These are phyloP conservation scores for Pseudanteris insignis DNA, from an alignment of 2,888 invertebrate genomes.

Conservation along the genomic window DNA sequence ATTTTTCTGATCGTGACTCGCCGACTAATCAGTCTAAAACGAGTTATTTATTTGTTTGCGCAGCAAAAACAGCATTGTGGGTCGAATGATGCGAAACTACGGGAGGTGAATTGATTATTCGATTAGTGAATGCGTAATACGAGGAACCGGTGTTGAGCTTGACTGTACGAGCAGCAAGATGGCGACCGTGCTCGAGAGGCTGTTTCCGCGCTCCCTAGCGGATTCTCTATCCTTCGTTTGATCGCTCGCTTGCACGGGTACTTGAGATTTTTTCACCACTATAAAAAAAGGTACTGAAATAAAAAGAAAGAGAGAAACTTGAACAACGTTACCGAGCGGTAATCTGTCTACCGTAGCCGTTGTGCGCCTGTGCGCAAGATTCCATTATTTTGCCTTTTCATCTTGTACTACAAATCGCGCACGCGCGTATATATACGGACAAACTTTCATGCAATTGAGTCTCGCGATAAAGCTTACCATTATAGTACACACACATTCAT, in stretches of 20 bases:
- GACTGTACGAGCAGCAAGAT: constrained; percentile 65
- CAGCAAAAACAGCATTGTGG: too few species aligned
- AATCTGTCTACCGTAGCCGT: constrained; percentile 25
- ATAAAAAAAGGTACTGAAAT: constrained; percentile 49
- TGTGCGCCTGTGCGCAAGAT: constrained; percentile 23
- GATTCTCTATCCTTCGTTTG: constrained; percentile 48
- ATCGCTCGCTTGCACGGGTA: constrained; percentile 46
- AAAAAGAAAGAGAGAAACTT: constrained; percentile 47
- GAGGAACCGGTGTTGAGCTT: constrained; percentile 45
- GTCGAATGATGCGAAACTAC: too few species aligned
- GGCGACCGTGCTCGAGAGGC: constrained; percentile 63
- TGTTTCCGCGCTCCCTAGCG: constrained; percentile 55
- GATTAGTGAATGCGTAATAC: constrained; percentile 31
- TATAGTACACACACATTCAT: too few species aligned
- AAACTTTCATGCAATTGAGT: constrained; percentile 22
- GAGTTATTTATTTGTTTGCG: too few species aligned
- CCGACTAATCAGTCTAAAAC: too few species aligned
- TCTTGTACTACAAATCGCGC: constrained; percentile 18
- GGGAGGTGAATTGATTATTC: constrained; percentile 26
- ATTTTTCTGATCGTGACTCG: too few species aligned
- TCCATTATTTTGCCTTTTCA: constrained; percentile 22
- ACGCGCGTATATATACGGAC: constrained; percentile 17
- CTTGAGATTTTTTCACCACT: constrained; percentile 50
- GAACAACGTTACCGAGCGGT: constrained; percentile 42
- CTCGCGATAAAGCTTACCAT: too few species aligned